Percentiles rank a stretch among this genome's conserved stretches.
Conservation (phyloP, 1,140 invertebrate species). For the Panagrolaimus sp. region DNA sequence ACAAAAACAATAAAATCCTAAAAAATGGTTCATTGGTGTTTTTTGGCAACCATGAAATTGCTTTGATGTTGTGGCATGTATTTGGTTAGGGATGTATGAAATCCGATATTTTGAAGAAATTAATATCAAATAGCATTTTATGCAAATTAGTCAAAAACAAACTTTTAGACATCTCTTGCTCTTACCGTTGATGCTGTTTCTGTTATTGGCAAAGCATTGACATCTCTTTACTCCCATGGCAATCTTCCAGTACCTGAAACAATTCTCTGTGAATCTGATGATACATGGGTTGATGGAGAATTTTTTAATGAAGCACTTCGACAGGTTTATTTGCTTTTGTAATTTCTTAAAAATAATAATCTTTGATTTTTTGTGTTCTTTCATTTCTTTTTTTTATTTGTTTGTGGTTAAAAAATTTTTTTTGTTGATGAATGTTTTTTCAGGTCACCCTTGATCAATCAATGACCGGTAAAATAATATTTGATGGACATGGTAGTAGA, state of each 20-base stretch:
- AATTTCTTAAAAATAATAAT: conserved; percentile 12
- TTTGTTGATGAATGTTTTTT: not conserved
- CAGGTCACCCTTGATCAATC: not conserved
- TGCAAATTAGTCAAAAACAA: not conserved
- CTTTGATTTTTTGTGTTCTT: not conserved
- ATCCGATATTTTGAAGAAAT: too few relatives aligned
- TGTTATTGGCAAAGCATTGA: conserved; percentile 43
- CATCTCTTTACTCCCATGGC: conserved; percentile 5
- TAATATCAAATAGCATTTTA: too few relatives aligned
- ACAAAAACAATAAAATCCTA: too few relatives aligned
- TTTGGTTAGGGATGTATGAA: not conserved
- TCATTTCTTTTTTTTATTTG: too few relatives aligned
- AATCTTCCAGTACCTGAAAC: conserved; percentile 22
- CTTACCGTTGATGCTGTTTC: conserved; percentile 49
- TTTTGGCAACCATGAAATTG: too few relatives aligned
- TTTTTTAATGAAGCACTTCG: conserved; percentile 34
- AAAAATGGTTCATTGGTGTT: too few relatives aligned
- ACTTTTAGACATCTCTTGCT: conserved; percentile 47
- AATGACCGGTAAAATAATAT: not conserved
- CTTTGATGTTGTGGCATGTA: too few relatives aligned
- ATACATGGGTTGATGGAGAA: conserved; percentile 47
- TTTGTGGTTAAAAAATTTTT: too few relatives aligned
- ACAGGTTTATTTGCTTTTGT: conserved; percentile 25
- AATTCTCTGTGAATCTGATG: conserved; percentile 51
- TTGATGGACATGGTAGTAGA: conserved; percentile 6